Base-by-base conservation (phyloP, 2,113 vertebrate genomes). In the Lipophrys pholis region DNA sequence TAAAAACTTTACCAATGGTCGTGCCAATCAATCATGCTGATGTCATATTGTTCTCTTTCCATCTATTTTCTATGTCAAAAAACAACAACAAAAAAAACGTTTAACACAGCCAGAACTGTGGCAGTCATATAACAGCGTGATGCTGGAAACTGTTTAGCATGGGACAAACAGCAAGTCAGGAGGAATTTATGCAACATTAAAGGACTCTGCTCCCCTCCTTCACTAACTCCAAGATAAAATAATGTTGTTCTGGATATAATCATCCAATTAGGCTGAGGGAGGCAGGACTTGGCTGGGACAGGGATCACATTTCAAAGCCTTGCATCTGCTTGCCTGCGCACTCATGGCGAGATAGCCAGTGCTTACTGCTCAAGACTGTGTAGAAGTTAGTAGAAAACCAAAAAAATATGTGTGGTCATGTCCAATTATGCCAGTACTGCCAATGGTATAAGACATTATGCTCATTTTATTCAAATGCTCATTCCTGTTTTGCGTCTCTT, bases 221-320 rank as follows among this genome's bases (percentile, higher is more conserved):
- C 40, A 83, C 82, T 80, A 49, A 60, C 71, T 87, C 16, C 21
- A 71, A 90, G 92, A 86, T 93, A 94, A 93, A 95, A 94, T 93
- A 94, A 95, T 93, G 92, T 94, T 94, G 91, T 91, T 95, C 94
- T 95, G 94, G 94, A 92, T 93, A 91, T 91, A 95, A 95, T 95
- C 93, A 94, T 92, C 90, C 90, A 90, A 87, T 93, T 94, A 85
- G 91, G 83, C 81, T 71, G 74, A 86, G 61, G 86, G 81, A 93
- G 93, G 93, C 90, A 92, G 92, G 88, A 91, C 92, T 91, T 92
- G 84, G 86, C 90, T 69, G 80, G 90, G 87, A 92, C 85, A 87
- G 69, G 90, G 92, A 94, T 96, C 93, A 63, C 85, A 94, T 96
- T 95, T 95, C 94, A 95, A 95, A 95, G 94, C 88, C 86, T 87